These are phyloP conservation scores for Castor canadensis DNA, from an alignment of 2,113 vertebrate species.

Conservation along the genomic window DNA sequence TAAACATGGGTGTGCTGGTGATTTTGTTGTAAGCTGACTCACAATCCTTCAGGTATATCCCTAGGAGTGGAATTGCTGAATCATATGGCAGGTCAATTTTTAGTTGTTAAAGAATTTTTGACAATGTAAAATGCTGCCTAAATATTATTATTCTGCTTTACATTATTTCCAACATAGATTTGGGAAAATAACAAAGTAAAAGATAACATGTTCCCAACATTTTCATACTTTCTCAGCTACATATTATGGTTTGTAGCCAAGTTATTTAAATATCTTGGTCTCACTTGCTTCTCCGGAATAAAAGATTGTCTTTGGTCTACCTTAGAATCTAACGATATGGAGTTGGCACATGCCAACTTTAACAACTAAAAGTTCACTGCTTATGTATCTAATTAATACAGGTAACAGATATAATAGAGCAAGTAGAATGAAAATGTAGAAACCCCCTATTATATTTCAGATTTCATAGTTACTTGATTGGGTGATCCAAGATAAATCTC, in stretches of 20 bases:
- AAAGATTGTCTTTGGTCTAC: neutral
- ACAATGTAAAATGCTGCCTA: neutral
- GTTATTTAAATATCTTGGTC: neutral
- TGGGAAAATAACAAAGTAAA: neutral
- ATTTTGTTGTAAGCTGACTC: too few species aligned
- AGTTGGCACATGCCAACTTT: neutral
- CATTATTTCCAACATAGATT: neutral
- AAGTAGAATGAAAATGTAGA: neutral
- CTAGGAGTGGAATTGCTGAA: too few species aligned
- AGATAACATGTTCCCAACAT: neutral
- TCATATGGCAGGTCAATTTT: too few species aligned
- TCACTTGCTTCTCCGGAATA: slow-evolving; percentile 14
- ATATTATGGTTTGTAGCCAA: neutral
- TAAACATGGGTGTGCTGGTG: too few species aligned
- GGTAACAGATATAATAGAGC: neutral
- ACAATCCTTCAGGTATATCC: too few species aligned
- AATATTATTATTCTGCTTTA: neutral
- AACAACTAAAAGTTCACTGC: neutral
- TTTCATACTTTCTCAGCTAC: neutral
- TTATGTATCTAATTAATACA: neutral
- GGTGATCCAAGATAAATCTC: neutral
- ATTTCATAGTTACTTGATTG: slow-evolving; percentile 23
- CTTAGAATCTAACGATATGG: neutral
- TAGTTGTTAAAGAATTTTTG: neutral
- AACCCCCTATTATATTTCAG: neutral